Percentiles rank a stretch among this genome's conserved stretches.
Evolutionary conservation across 2,797 vertebrate genomes (phyloP).

Genomic region (Todus mexicanus): DNA sequence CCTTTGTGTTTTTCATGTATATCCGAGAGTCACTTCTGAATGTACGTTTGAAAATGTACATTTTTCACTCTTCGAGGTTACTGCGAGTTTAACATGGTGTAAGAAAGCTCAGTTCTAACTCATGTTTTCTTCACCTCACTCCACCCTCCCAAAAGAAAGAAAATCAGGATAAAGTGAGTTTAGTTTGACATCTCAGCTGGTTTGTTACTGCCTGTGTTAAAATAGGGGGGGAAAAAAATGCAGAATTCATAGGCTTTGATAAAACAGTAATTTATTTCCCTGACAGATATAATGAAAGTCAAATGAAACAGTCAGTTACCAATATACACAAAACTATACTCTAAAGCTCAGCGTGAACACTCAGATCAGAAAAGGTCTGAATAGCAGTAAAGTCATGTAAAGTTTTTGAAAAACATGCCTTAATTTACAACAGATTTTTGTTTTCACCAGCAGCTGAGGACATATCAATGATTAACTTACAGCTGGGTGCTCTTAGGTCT

Average conservation of each 20-base stretch:
- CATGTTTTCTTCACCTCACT: constrained; percentile 37
- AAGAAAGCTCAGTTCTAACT: constrained; percentile 5
- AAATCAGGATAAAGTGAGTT: constrained; percentile 11
- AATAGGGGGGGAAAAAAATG: neutral
- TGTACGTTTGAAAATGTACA: neutral
- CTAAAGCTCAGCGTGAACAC: neutral
- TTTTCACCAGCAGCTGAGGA: constrained; percentile 28
- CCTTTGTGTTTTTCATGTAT: neutral
- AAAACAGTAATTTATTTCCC: constrained; percentile 35
- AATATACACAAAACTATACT: neutral
- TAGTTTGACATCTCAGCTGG: constrained; percentile 30
- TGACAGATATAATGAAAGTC: constrained; percentile 49
- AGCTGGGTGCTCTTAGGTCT: neutral
- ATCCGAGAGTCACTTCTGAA: neutral
- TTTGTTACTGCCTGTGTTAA: constrained; percentile 28
- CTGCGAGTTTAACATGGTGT: constrained; percentile 15
- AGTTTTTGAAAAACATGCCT: neutral
- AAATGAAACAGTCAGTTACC: constrained; percentile 23
- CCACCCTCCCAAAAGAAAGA: neutral
- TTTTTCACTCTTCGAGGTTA: constrained; percentile 44
- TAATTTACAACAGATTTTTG: constrained; percentile 56
- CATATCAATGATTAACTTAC: constrained; percentile 18
- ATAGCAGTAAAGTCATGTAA: neutral
- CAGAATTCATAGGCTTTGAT: constrained; percentile 46
- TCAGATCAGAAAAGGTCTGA: neutral